phyloP scores from a whole-genome alignment of 2,113 vertebrate genomes.

The Oreocharis arfaki region DNA sequence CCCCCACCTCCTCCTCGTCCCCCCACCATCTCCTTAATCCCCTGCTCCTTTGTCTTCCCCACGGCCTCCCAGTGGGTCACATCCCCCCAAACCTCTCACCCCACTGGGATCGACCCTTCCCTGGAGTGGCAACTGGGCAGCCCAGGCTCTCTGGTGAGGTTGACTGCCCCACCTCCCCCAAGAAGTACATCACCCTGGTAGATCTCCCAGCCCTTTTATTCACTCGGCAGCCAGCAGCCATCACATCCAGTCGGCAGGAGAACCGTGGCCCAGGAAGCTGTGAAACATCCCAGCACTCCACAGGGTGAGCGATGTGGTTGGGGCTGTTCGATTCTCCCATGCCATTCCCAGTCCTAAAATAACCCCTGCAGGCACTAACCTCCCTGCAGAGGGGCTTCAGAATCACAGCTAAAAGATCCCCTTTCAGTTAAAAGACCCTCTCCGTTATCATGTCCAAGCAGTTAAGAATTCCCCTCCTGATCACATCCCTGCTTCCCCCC shows the following conservation, averaged over 20 bases:
- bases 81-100: not conserved
- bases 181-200: not conserved
- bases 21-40: not conserved
- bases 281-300: not conserved
- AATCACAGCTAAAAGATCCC: not conserved
- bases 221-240: not conserved
- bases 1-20: not conserved
- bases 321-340: not conserved
- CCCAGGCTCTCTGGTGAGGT: not conserved
- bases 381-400: not conserved
- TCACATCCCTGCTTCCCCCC: fast-evolving
- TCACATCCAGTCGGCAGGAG: not conserved
- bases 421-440: not conserved
- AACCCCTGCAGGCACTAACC: not conserved
- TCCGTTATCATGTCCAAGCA: not conserved
- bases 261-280: not conserved
- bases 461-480: not conserved
- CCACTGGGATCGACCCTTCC: not conserved
- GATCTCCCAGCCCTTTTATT: slow-evolving; percentile 28
- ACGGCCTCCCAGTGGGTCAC: fast-evolving
- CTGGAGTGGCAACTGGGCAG: not conserved
- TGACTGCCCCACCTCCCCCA: not conserved
- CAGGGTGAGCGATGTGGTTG: fast-evolving
- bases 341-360: not conserved
- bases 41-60: not conserved